Evolutionary conservation across 2,113 vertebrate species (phyloP).

Genomic region (Peromyscus polionotus): DNA sequence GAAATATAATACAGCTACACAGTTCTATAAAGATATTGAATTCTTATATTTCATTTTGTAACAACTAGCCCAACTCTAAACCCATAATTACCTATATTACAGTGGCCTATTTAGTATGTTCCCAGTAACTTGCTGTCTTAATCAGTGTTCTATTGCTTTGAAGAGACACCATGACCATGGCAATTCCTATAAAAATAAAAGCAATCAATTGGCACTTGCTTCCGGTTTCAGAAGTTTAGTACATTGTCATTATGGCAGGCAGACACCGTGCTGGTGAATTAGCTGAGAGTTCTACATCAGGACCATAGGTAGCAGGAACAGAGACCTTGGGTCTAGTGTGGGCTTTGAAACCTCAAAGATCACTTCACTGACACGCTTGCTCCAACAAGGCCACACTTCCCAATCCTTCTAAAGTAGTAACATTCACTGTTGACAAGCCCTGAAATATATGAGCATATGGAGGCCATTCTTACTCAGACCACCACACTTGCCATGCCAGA

Average conservation of each 20-base stretch:
- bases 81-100: neutral
- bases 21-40: neutral
- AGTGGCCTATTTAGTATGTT: rapidly evolving
- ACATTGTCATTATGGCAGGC: neutral
- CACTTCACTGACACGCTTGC: neutral
- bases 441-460: neutral
- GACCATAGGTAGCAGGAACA: neutral
- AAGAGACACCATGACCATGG: neutral
- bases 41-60: neutral
- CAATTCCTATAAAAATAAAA: neutral
- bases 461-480: neutral
- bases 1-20: neutral
- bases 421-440: neutral
- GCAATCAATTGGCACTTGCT: neutral
- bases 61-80: neutral
- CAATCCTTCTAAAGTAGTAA: neutral
- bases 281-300: neutral
- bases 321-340: neutral
- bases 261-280: neutral
- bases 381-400: neutral
- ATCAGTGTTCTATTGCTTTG: neutral
- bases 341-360: neutral
- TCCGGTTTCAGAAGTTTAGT: neutral
- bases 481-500: neutral
- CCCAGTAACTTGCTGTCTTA: neutral